Evolutionary conservation across 2,113 vertebrate genomes (phyloP), one percentile per base, ranked within the genome.

Genomic region (Onychorhynchus coronatus): DNA sequence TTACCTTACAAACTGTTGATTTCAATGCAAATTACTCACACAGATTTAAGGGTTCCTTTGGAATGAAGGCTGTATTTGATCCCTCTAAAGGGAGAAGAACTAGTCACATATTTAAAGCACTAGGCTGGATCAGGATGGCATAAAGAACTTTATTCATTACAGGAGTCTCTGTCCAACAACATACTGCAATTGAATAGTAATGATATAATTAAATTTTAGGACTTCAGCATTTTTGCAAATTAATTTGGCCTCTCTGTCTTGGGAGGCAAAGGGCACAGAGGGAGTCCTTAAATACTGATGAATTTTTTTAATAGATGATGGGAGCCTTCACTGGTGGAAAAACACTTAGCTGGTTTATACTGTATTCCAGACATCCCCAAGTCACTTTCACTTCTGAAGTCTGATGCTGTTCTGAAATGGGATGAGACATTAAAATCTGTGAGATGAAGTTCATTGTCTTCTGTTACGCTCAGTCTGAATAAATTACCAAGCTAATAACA

Each of bases 151-250:
- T 65, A 87, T 92, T 89, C 86, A 53, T 82, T 80, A 72, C 44
- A 65, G 68, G 80, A 78, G 46, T 85, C 50, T 89, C 65, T 91
- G 73, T 68, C 74, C 74, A 86, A 28, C 4, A 75, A 23, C 3
- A 5, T 49, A 96, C 77, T 76, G 73, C 61, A 89, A 72, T 42
- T 88, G 96, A 95, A 97, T 97, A 89, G 77, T 91, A 96, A 97
- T 95, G 91, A 61, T 75, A 79, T 85, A 73, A 96, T 95, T 97
- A 95, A 95, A 91, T 97, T 94, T 97, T 97, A 94, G 70, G 71
- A 68, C 87, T 92, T 95, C 93, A 94, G 94, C 94, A 82, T 91
- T 96, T 94, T 95, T 91, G 70, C 94, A 94, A 97, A 97, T 97
- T 93, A 94, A 91, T 94, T 94, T 95, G 93, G 58, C 95, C 91